These are phyloP conservation scores for Macaria liturata DNA, from an alignment of 2,888 invertebrate species.

Conservation along the genomic window DNA sequence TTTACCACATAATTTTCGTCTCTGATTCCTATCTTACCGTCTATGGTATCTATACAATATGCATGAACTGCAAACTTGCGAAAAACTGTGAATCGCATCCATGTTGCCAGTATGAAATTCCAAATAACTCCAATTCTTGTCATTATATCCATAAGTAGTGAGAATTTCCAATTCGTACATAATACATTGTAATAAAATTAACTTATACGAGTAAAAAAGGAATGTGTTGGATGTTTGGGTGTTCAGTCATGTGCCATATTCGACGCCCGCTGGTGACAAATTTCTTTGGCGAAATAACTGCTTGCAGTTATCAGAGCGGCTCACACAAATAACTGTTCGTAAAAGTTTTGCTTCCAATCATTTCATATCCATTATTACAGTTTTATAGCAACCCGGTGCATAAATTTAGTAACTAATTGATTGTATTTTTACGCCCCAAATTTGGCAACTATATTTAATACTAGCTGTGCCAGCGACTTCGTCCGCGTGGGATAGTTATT, in stretches of 20 bases:
- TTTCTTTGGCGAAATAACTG: conserved; percentile 16
- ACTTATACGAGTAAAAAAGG: conserved; percentile 23
- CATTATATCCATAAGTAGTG: not conserved
- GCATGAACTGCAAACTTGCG: not conserved
- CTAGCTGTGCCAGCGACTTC: no score
- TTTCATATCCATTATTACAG: no score
- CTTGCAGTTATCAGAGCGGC: not conserved
- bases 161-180: conserved; percentile 1
- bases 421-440: no score
- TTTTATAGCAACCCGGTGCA: no score
- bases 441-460: no score
- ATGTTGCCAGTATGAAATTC: conserved; percentile 5
- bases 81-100: conserved; percentile 8
- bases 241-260: conserved; percentile 27
- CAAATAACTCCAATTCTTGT: not conserved
- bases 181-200: conserved; percentile 8
- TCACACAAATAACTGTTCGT: no score
- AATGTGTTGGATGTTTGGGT: conserved; percentile 7
- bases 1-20: no score
- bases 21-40: no score
- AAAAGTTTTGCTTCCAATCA: no score
- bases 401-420: no score
- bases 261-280: conserved; percentile 25
- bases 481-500: no score
- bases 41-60: not conserved